Evolutionary conservation across 2,113 vertebrate species (phyloP).

Genomic region (Oreochromis aureus): DNA sequence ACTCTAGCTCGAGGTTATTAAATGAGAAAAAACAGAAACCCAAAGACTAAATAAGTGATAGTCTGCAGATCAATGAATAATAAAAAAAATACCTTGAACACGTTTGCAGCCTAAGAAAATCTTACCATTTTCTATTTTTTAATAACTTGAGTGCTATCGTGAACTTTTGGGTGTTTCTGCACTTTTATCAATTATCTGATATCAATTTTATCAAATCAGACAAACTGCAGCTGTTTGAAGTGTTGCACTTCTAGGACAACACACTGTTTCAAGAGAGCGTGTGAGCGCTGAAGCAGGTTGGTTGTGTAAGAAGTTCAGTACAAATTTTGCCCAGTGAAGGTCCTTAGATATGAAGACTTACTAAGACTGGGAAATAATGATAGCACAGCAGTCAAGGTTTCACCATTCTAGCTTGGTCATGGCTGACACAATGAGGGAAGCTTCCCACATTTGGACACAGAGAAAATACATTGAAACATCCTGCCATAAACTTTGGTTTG

Average conservation of each 20-base stretch:
- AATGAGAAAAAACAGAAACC: background rate
- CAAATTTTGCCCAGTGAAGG: background rate
- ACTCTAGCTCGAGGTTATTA: background rate
- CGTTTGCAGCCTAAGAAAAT: background rate
- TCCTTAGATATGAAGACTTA: background rate
- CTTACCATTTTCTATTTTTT: background rate
- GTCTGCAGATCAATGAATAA: background rate
- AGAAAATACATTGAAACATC: background rate
- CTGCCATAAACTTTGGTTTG: background rate
- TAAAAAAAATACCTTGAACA: background rate
- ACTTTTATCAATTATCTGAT: background rate
- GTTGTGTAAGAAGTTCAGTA: background rate
- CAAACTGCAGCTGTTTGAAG: background rate
- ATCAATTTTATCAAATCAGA: background rate
- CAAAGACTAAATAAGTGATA: background rate
- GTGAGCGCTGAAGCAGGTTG: background rate
- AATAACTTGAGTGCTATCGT: background rate
- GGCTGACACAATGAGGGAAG: background rate
- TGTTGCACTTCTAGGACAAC: background rate
- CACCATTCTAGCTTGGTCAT: background rate
- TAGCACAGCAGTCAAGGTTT: background rate
- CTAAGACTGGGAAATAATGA: background rate
- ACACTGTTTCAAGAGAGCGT: background rate
- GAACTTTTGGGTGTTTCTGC: background rate
- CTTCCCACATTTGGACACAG: background rate